Base-by-base conservation (phyloP, 2,888 invertebrate species). In the Tuberolachnus salignus region DNA sequence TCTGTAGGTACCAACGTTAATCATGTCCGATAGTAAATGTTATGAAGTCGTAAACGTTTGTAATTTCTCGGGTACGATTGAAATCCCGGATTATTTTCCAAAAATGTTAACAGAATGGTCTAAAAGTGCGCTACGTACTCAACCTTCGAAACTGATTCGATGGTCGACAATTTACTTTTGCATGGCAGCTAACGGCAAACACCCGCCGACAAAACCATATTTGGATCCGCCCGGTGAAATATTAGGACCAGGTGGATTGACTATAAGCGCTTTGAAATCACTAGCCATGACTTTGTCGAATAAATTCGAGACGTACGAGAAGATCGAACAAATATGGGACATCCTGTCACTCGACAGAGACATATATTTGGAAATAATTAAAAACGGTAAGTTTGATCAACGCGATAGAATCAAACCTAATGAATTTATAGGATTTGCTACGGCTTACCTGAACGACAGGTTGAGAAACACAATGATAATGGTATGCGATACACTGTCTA, bases 161-260 rank as follows among this genome's bases (percentile, higher is more conserved):
- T 78, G 75, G 75, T 67, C 75, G 6, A 16, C 10, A 26, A 49
- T 67, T 19, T 78, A 78, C 46, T 78, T 78, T 21, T 16, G 1
- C 1, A 69, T 78, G 67, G 67, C 59, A 42, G 90, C 94, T 0
- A 88, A 92, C 75, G 91, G 91, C 53, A 88, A 92, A n/a, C 89
- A 90, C 0, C 94, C 94, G 0, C 95, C 95, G 0, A 92, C 92
- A 0, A 95, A 95, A 34, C 51, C 55, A 13, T 67, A 78, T 34
- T 49, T 78, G 23, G 59, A 69, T 13, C 1, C 34, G 0, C 57
- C 49, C 2, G 67, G 59, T 9, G 0, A 6, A 10, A 49, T 46
- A 34, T n/a, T 34, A 21, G 59, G 49, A 21, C 67, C 59, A 0
- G 59, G 67, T 21, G 67, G 75, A 3, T 49, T 78, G 34, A 67